Evolutionary conservation across 2,113 vertebrate genomes (phyloP).

Genomic region (Epinephelus lanceolatus): DNA sequence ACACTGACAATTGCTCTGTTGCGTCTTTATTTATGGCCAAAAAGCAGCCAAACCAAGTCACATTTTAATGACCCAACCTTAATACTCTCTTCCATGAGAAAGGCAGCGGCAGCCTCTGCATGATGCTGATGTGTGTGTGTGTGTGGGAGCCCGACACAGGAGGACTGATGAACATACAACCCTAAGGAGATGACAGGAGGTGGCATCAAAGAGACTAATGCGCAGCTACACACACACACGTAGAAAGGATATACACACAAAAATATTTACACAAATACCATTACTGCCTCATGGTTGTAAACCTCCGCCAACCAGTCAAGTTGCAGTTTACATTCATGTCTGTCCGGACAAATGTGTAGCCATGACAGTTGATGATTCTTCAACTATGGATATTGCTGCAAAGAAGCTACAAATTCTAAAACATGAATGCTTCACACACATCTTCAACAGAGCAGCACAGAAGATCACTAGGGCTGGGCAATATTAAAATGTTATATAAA

Average conservation of each 20-base stretch:
- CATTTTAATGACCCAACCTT: slow-evolving; percentile 31
- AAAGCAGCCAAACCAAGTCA: slow-evolving; percentile 13
- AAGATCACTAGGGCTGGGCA: too few relatives aligned
- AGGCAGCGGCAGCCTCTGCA: slow-evolving; percentile 12
- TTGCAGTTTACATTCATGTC: too few relatives aligned
- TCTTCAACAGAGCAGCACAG: too few relatives aligned
- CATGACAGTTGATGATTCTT: too few relatives aligned
- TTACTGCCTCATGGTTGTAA: too few relatives aligned
- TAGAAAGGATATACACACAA: background rate
- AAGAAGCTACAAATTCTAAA: too few relatives aligned
- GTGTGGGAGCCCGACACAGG: slow-evolving; percentile 14
- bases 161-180: slow-evolving; percentile 24
- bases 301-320: too few relatives aligned
- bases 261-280: background rate
- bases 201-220: slow-evolving; percentile 22
- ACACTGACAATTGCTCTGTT: background rate
- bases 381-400: too few relatives aligned
- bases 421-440: too few relatives aligned
- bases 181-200: slow-evolving; percentile 40
- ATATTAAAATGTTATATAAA: too few relatives aligned
- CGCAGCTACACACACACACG: background rate
- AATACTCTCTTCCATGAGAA: background rate
- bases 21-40: slow-evolving; percentile 32
- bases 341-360: too few relatives aligned
- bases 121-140: slow-evolving; percentile 2